A percentile compares a stretch with the other conserved stretches of the same genome.
Evolutionary conservation across 2,113 vertebrate species (phyloP).

Genomic region (Choloepus hoffmanni): DNA sequence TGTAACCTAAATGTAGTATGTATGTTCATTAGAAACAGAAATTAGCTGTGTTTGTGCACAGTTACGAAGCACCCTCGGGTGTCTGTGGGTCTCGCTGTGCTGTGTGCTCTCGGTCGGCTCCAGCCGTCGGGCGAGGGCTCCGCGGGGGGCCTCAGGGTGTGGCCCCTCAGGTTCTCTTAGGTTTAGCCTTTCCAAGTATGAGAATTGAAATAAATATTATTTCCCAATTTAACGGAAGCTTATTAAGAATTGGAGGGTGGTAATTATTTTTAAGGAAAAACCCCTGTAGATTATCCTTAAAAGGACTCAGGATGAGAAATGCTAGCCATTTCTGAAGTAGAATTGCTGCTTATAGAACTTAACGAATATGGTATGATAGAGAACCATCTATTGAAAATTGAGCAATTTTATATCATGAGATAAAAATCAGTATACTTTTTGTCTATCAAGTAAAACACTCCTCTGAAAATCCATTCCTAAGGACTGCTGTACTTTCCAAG

Average conservation of each 20-base stretch:
- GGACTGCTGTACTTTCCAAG: conserved; percentile 77
- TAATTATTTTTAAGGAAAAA: conserved; percentile 67
- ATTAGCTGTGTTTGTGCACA: conserved; percentile 44
- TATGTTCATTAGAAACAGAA: conserved; percentile 48
- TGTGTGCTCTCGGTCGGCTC: background rate
- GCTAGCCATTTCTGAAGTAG: conserved; percentile 55
- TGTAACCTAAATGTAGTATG: background rate
- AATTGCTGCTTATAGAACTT: conserved; percentile 9
- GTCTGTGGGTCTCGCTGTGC: background rate
- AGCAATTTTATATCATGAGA: conserved; percentile 52
- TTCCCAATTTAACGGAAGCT: conserved; percentile 51
- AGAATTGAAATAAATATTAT: conserved; percentile 43
- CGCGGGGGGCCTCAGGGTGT: background rate
- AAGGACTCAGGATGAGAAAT: conserved; percentile 48
- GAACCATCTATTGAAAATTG: conserved; percentile 60
- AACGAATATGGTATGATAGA: background rate
- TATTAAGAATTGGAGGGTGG: conserved; percentile 36
- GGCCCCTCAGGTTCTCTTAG: conserved; percentile 7
- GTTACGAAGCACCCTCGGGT: conserved; percentile 40
- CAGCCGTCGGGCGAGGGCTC: too few relatives aligned
- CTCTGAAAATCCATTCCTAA: background rate
- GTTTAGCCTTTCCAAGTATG: conserved; percentile 41
- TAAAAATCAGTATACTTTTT: background rate
- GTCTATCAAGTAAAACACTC: conserved; percentile 27
- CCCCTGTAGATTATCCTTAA: conserved; percentile 3